These are phyloP conservation scores for Cataglyphis rosenhaueri DNA, from an alignment of 2,888 invertebrate genomes.

Conservation along the genomic window DNA sequence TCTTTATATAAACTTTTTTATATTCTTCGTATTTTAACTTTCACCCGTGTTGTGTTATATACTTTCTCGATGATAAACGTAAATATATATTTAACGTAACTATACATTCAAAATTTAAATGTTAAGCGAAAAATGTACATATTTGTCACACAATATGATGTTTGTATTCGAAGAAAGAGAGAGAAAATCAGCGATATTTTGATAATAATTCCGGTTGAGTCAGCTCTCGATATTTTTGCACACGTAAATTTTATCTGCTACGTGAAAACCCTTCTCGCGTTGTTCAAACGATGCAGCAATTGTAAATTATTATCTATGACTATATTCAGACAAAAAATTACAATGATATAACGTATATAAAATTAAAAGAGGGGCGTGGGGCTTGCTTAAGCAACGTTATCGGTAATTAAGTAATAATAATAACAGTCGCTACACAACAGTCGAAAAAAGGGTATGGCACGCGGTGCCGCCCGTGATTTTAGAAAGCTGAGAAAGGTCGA, in stretches of 20 bases:
- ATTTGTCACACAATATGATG: neutral
- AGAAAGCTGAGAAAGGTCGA: conserved; percentile 52
- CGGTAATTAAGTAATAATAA: conserved; percentile 26
- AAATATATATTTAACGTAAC: neutral
- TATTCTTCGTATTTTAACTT: neutral
- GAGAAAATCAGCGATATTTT: neutral
- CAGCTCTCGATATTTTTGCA: neutral
- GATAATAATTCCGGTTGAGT: neutral
- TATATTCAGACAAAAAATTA: neutral
- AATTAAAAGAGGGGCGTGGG: neutral
- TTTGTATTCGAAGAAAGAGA: neutral
- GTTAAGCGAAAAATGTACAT: neutral
- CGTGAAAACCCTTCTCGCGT: neutral
- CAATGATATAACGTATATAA: too few relatives aligned
- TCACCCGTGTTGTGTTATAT: neutral
- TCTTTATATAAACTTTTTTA: neutral
- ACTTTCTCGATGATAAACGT: neutral
- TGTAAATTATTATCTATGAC: neutral
- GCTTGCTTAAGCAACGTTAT: conserved; percentile 5
- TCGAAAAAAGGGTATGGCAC: neutral
- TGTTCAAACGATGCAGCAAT: neutral
- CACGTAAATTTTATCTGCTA: neutral
- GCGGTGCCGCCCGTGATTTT: conserved; percentile 35
- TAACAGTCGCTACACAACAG: neutral
- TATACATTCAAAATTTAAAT: neutral